Base-by-base conservation (phyloP, 2,797 vertebrate species). In the Anguilla obscura region DNA sequence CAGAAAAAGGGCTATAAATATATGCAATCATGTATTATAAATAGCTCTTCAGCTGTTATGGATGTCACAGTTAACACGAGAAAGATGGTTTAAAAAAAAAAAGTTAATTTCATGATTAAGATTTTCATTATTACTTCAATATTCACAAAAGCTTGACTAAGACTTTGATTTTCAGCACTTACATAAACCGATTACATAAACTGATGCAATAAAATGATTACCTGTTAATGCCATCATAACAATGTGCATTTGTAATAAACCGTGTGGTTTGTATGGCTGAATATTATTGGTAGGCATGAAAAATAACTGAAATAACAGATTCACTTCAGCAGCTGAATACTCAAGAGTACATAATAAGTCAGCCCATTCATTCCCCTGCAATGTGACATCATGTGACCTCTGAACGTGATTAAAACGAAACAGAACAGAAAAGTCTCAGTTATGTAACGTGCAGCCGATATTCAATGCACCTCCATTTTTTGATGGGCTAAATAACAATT, bases 21-120 rank as follows among this genome's bases (percentile, higher is more conserved):
- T 5, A 40, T 45, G 56, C 14, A 66, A 85, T 40, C 84, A 85
- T 85, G 27, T 63, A 85, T 85, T 36, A 85, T 85, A 85, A 85
- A 85, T 85, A 36, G 2, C 56, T 0, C 33, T 85, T 85, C 84
- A 66, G 84, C 45, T 58, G 56, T 36, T 66, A 36, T 85, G 56
- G n/a, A 33, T 63, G 84, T 85, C 56, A 66, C 30, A 58, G 54
- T 54, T 16, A 60, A 63, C 18, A 24, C 9, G 16, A 3, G 45
- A 66, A 60, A 30, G 54, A 45, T 30, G 1, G 30, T 14, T 45
- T 45, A 45, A 56, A 58, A 58, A 60, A 60, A 3, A 56, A 5
- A 84, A 80, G 18, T 6, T 48, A 21, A 45, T 45, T 80, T 45
- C 33, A 18, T 80, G 36, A 45, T 1, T 21, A 45, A 48, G 3